Base-by-base conservation (phyloP, 1,140 invertebrate genomes). In the Piezodorus guildinii region DNA sequence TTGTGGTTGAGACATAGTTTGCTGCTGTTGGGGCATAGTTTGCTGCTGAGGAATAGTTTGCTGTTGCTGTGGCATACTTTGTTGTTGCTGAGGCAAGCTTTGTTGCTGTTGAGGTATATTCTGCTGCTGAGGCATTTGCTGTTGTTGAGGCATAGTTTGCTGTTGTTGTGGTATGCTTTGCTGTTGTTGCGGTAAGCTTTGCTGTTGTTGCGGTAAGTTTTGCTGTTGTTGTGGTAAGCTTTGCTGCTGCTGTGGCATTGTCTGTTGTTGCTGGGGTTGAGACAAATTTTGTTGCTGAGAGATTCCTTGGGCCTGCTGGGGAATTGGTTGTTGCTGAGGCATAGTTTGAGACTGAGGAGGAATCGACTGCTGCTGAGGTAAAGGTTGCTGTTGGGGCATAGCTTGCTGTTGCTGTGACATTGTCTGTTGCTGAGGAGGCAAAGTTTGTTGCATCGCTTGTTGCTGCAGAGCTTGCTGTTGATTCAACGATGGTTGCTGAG, bases 271-370 rank as follows among this genome's bases (percentile, higher is more conserved):
- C 56, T 45, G 77, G 64, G 62, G 59, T 15, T 65, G 65, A 25
- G 63, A 44, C 34, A 75, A 62, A 16, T 39, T 45, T 61, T 45
- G 77, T 65, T 64, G 59, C 10, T 65, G 65, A 25, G 63, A 45
- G 34, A 75, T 75, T 69, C 74, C 76, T 67, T 77, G 77, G 73
- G 76, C 77, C 67, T 78, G 78, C 68, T 77, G 70, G 63, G 63
- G 76, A 44, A 73, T 75, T 73, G 76, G 76, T 71, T 75, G 75
- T 59, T 62, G 66, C 52, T 51, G 62, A 19, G 52, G 52, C 15
- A 56, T 2, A 23, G 52, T 39, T 39, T 51, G 60, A 39, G 34
- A 39, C 12, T 39, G 34, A 10, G 34, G 34, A 39, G 34, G 34
- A 39, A 39, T 39, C 12, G 34, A 10, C 17, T 56, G 23, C 15